Evolutionary conservation across 2,888 invertebrate species (phyloP).

Genomic region (Geophilus truncorum): DNA sequence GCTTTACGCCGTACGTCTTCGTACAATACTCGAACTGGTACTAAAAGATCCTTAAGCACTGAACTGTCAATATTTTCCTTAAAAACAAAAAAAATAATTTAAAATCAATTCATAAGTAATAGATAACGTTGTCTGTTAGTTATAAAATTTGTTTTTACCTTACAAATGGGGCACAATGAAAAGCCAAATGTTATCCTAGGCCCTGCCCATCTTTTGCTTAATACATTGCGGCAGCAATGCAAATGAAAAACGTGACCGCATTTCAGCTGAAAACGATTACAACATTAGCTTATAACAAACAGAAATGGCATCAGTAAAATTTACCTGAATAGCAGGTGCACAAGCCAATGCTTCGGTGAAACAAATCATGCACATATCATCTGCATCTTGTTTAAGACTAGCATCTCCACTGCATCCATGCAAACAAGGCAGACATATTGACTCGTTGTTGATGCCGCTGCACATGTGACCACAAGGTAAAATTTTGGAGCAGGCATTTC

Average conservation of each 20-base stretch:
- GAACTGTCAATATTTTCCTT: slow-evolving; percentile 79
- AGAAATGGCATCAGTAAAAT: not conserved
- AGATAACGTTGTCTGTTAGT: too few species aligned
- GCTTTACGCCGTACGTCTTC: slow-evolving; percentile 92
- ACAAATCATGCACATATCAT: slow-evolving; percentile 99
- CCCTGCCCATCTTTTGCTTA: slow-evolving; percentile 85
- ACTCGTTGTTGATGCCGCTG: slow-evolving; percentile 84
- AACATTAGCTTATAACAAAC: not conserved
- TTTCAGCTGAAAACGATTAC: slow-evolving; percentile 57
- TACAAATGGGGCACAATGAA: slow-evolving; percentile 93
- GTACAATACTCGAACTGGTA: slow-evolving; percentile 72
- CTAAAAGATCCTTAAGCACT: slow-evolving; percentile 67
- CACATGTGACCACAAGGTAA: slow-evolving; percentile 87
- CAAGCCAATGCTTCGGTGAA: slow-evolving; percentile 94
- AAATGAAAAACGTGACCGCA: slow-evolving; percentile 96
- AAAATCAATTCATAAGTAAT: not conserved
- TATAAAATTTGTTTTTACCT: too few species aligned
- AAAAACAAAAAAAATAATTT: slow-evolving; percentile 30
- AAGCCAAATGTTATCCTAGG: slow-evolving; percentile 95
- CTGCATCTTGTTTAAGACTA: slow-evolving; percentile 82
- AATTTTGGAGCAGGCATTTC: slow-evolving; percentile 74
- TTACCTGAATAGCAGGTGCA: slow-evolving; percentile 84
- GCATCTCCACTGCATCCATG: slow-evolving; percentile 62
- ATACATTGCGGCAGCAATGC: slow-evolving; percentile 80
- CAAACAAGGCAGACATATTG: slow-evolving; percentile 79